Base-by-base conservation (phyloP, 2,113 vertebrate genomes). In the Notothenia rossii region DNA sequence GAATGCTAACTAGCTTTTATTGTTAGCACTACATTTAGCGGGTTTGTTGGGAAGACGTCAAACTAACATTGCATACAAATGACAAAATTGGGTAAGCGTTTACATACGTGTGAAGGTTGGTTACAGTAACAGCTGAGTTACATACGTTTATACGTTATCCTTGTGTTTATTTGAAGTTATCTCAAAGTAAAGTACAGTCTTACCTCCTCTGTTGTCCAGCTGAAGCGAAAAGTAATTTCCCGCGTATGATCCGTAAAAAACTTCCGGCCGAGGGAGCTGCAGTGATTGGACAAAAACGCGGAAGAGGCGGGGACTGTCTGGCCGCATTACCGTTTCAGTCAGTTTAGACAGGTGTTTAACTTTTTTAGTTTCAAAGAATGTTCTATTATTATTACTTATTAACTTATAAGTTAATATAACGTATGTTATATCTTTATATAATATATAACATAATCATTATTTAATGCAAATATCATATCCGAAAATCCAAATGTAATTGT, bases 161-260 rank as follows among this genome's bases (percentile, higher is more conserved):
- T 40, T 40, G 36, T 40, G 36, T 40, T 22, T 7, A 22, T 53
- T 0, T 6, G 0, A 46, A 50, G 25, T 25, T 53, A 11, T 43
- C 1, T 40, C 0, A 1, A 5, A 46, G 3, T 1, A 50, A 13
- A 6, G 45, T 0, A 4, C 10, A 25, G 0, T 17, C 56, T 85
- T 87, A 88, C 88, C 85, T 83, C 33, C 13, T 69, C 67, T 51
- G 73, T 43, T 48, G 56, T 74, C 58, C 68, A 29, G 58, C 49
- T 29, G 68, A 75, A 67, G 51, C 22, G 22, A 22, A 4, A 13
- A 54, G n/a, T 36, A 29, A 36, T 64, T 91, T 94, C 93, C 91
- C 93, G 93, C 91, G 89, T 91, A 87, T 17, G 5, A 43, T 64
- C 76, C 66, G 15, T 78, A 79, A 83, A 83, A 85, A 90, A 90